A percentile compares a stretch with the other conserved stretches of the same genome.
Evolutionary conservation across 2,888 invertebrate genomes (phyloP).

Genomic region (Tetranychus truncatus): DNA sequence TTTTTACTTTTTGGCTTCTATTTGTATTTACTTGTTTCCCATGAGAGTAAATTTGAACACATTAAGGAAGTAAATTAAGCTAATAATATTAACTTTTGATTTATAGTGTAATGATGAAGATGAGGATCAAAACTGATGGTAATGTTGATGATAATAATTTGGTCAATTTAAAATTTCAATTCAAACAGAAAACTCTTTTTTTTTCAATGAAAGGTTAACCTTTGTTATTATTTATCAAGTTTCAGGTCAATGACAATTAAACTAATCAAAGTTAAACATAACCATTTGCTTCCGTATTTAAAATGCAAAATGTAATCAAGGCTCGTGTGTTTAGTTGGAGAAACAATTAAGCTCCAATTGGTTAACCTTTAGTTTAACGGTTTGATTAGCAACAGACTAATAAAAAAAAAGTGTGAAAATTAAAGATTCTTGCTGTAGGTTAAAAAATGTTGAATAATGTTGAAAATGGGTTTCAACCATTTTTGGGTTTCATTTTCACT

Average conservation of each 20-base stretch:
- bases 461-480: no score
- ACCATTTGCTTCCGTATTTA: background rate
- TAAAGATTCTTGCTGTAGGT: background rate
- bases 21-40: background rate
- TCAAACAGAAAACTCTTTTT: background rate
- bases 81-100: background rate
- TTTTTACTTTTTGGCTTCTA: background rate
- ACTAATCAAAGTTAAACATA: background rate
- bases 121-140: background rate
- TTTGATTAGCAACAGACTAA: background rate
- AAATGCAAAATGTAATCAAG: background rate
- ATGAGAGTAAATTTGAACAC: background rate
- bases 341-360: background rate
- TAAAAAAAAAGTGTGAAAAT: background rate
- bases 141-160: background rate
- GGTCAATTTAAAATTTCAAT: background rate
- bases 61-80: slow-evolving; percentile 1
- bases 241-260: no score
- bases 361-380: background rate
- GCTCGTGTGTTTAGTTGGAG: background rate
- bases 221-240: no score
- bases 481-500: no score
- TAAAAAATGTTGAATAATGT: no score
- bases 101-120: background rate
- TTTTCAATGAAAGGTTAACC: no score